A percentile compares a stretch with the other conserved stretches of the same genome.
These are phyloP conservation scores for Achatina immaculata DNA, from an alignment of 1,140 invertebrate genomes.

Conservation along the genomic window DNA sequence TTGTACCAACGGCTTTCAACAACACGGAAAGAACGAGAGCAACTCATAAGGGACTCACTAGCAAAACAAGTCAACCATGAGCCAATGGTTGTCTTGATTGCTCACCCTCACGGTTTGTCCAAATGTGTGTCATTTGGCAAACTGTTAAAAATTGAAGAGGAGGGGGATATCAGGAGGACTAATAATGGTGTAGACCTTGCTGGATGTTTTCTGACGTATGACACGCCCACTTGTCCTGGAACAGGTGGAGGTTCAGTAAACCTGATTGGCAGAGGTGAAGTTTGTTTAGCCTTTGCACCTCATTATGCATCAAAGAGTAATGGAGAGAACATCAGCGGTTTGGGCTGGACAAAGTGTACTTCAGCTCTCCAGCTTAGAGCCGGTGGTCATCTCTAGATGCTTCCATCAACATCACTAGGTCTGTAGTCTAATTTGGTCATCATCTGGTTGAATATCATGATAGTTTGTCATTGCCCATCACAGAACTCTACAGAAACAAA, in stretches of 20 bases:
- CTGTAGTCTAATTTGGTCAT: too few species aligned
- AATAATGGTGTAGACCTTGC: neutral
- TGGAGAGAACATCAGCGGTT: neutral
- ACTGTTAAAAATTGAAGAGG: neutral
- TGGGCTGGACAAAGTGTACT: neutral
- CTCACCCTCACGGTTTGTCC: slow-evolving; percentile 2
- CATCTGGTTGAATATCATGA: too few species aligned
- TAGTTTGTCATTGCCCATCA: too few species aligned
- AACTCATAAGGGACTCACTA: neutral
- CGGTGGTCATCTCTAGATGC: too few species aligned
- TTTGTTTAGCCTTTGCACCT: slow-evolving; percentile 5
- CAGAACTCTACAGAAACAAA: too few species aligned
- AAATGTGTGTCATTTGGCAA: neutral
- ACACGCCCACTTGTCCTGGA: slow-evolving; percentile 7
- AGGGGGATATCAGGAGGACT: neutral
- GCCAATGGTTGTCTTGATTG: neutral
- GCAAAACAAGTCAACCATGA: neutral
- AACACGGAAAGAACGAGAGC: neutral
- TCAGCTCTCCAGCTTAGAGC: neutral
- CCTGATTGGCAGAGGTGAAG: neutral
- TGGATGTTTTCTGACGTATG: neutral
- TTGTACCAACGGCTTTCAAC: neutral
- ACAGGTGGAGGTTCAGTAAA: slow-evolving; percentile 12
- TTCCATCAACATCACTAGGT: too few species aligned
- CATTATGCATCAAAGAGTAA: neutral